phyloP scores from a whole-genome alignment of 2,888 invertebrate species.

The Cephalotes varians region DNA sequence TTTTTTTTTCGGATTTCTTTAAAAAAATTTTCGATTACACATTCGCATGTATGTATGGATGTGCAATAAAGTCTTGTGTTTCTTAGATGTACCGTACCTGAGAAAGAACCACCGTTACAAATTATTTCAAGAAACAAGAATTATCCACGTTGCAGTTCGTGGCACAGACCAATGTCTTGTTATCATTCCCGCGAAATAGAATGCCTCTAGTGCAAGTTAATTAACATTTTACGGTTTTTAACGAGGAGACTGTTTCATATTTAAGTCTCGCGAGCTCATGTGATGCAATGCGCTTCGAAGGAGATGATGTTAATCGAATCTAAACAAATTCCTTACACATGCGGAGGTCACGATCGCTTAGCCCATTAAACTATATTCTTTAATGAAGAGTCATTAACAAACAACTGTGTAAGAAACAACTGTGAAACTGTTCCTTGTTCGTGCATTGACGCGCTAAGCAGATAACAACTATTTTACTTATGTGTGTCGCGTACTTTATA shows the following conservation, averaged over 20 bases:
- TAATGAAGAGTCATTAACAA: constrained; percentile 39
- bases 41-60: neutral
- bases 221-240: constrained; percentile 10
- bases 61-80: neutral
- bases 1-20: neutral
- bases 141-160: constrained; percentile 15
- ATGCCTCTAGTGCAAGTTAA: neutral
- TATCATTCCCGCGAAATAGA: neutral
- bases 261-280: neutral
- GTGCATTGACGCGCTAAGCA: constrained; percentile 51
- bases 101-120: neutral
- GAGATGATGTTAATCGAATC: constrained; percentile 24
- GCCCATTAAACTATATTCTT: constrained; percentile 52
- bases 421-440: constrained; percentile 45
- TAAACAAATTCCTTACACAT: constrained; percentile 53
- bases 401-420: constrained; percentile 30
- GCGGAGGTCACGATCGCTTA: constrained; percentile 42
- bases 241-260: neutral
- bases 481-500: constrained; percentile 38
- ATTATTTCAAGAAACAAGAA: constrained; percentile 21
- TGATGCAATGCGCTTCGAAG: neutral
- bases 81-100: neutral
- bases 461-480: constrained; percentile 47
- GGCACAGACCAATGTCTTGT: neutral
- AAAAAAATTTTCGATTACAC: neutral